Evolutionary conservation across 2,113 vertebrate genomes (phyloP).

Genomic region (Perca schrenkii): DNA sequence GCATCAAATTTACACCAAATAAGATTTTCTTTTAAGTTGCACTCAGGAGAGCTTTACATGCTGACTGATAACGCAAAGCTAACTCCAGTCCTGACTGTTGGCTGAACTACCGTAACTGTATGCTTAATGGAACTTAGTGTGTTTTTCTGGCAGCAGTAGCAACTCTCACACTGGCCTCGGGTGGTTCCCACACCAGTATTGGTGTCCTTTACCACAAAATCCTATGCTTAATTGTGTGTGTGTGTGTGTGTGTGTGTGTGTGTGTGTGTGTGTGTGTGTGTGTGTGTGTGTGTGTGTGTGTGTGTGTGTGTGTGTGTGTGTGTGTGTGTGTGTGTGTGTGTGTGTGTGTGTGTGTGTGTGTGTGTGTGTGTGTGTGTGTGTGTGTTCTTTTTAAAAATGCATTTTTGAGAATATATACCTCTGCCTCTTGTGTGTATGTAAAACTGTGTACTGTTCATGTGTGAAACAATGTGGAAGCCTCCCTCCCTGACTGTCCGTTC

Average conservation of each 20-base stretch:
- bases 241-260: too few relatives aligned
- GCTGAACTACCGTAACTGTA: constrained; percentile 70
- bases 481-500: constrained; percentile 72
- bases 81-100: constrained; percentile 65
- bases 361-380: constrained; percentile 8
- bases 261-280: too few relatives aligned
- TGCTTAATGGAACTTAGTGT: constrained; percentile 28
- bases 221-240: not conserved
- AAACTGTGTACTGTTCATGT: constrained; percentile 45
- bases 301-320: too few relatives aligned
- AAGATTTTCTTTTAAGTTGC: not conserved
- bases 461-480: constrained; percentile 12
- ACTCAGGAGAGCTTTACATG: not conserved
- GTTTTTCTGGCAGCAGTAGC: constrained; percentile 37
- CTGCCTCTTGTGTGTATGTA: constrained; percentile 23
- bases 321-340: too few relatives aligned
- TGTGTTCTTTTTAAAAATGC: not conserved
- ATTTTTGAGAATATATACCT: not conserved
- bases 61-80: not conserved
- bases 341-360: too few relatives aligned
- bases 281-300: too few relatives aligned
- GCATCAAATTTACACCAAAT: constrained; percentile 8
- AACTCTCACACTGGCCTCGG: constrained; percentile 43
- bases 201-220: constrained; percentile 18
- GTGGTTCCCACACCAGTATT: constrained; percentile 42